These are phyloP conservation scores for Elephas maximus DNA, from an alignment of 2,113 vertebrate genomes.

Conservation along the genomic window DNA sequence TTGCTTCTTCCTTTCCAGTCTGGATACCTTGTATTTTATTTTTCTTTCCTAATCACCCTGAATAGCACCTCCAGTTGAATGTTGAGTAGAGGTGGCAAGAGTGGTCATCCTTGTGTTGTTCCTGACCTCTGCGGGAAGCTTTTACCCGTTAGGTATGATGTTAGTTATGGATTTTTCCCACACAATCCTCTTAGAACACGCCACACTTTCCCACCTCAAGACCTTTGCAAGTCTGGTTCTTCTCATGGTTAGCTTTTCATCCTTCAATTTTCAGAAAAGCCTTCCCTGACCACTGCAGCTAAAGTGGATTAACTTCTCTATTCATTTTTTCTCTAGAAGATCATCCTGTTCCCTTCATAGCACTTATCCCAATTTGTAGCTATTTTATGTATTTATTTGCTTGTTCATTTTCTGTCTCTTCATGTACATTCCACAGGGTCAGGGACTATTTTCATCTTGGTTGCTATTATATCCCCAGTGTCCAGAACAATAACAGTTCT, in stretches of 20 bases:
- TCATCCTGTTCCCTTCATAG: not conserved
- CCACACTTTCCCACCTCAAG: not conserved
- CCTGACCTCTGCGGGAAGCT: too few relatives aligned
- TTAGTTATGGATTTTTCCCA: not conserved
- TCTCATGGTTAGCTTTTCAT: constrained; percentile 14
- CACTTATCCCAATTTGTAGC: not conserved
- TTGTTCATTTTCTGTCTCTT: constrained; percentile 25
- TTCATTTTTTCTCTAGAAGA: constrained; percentile 4
- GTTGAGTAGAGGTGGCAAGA: not conserved
- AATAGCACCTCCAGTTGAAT: not conserved
- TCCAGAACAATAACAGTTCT: not conserved
- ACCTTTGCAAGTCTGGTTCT: not conserved
- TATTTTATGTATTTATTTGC: too few relatives aligned
- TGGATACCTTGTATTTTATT: not conserved
- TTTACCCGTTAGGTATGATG: not conserved
- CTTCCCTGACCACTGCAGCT: not conserved
- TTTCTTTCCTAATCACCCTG: not conserved
- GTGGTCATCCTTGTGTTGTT: not conserved
- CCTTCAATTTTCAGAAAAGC: constrained; percentile 9
- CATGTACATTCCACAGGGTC: not conserved
- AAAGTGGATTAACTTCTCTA: not conserved
- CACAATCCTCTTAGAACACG: not conserved
- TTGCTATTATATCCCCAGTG: not conserved
- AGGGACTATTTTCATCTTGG: not conserved
- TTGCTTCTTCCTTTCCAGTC: not conserved